Evolutionary conservation across 1,140 invertebrate species (phyloP), one percentile per base, ranked within the genome.

Genomic region (Cotesia typhae): DNA sequence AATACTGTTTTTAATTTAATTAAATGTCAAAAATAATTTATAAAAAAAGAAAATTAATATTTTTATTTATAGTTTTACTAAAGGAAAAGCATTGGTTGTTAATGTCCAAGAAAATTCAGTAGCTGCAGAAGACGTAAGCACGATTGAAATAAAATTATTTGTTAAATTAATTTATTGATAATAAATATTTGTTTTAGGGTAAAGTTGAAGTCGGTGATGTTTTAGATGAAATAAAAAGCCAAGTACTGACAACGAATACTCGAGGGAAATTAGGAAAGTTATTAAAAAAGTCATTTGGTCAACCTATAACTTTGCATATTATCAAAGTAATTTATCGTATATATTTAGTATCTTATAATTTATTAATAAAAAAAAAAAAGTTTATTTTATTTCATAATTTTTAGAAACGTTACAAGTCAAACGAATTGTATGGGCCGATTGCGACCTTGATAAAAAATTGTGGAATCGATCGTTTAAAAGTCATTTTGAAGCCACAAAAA

Each of bases 181-280:
- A 51, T 63, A 69, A 10, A 60, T 61, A 35, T 76, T 38, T 80
- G 35, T 79, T 82, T 73, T 76, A 92, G 91, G 87, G 87, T 69
- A 89, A 90, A 78, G 84, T 92, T 37, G 82, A 87, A 77, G 76
- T 89, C 55, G 91, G 91, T 41, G 91, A 92, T 80, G 81, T 92
- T n/a, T 78, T 92, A 17, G 90, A 91, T 80, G 89, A 90, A 74
- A 85, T 92, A 75, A 92, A 91, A 80, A 88, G 85, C 73, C 86
- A 83, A 77, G 82, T 84, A 59, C 89, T 87, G 77, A 87, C 83
- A 63, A 78, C 78, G 47, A 80, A 84, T 67, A 85, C 80, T 9
- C 86, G 85, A 78, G 87, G 88, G 41, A 87, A 86, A 59, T 79
- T 91, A 17, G 82, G 82, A 53, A 82, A 85, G 66, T 87, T 90